Base-by-base conservation (phyloP, 2,888 invertebrate species). In the Alviniconcha strummeri region DNA sequence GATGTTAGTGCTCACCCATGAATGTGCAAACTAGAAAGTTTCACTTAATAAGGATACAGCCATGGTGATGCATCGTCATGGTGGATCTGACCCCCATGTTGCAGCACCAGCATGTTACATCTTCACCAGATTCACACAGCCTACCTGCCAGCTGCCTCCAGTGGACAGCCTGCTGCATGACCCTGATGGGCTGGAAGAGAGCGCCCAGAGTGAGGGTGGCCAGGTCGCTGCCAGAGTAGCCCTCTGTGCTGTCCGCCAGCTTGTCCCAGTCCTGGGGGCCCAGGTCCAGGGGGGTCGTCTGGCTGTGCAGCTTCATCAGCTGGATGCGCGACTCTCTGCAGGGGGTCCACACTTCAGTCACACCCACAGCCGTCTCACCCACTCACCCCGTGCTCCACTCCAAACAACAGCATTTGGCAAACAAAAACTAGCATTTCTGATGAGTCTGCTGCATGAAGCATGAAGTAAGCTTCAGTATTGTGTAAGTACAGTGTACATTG, bases 151-250 rank as follows among this genome's bases (percentile, higher is more conserved):
- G 87, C 67, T 87, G 85, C 81, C 83, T 87, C 93, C 93, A 93
- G 77, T 88, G 86, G 36, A 76, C 85, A 2, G 92, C 87, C 52
- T 69, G 85, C 86, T 94, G 93, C 54, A 95, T 90, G 87, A 95
- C 94, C 83, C 93, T 91, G 74, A 95, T 91, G 8, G 95, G 95
- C 84, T 94, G 90, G 87, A 94, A 93, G 64, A 94, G 86, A 1
- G 95, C 95, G 69, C 91, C 93, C 74, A 94, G 92, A 0, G 94
- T 93, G 78, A 95, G 87, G 87, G 93, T 93, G 3, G 94, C 92
- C n/a, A 95, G 92, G 91, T 95, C 95, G 75, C 95, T 95, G 11
- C 95, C 95, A 13, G 95, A 95, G 89, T 94, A 95, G 0, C 95
- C 95, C 36, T 95, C 94, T 3, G 95, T 95, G 83, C 89, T 89